phyloP scores from a whole-genome alignment of 53 echinoderm and acorn worm genomes.

The Holothuria leucospilota region DNA sequence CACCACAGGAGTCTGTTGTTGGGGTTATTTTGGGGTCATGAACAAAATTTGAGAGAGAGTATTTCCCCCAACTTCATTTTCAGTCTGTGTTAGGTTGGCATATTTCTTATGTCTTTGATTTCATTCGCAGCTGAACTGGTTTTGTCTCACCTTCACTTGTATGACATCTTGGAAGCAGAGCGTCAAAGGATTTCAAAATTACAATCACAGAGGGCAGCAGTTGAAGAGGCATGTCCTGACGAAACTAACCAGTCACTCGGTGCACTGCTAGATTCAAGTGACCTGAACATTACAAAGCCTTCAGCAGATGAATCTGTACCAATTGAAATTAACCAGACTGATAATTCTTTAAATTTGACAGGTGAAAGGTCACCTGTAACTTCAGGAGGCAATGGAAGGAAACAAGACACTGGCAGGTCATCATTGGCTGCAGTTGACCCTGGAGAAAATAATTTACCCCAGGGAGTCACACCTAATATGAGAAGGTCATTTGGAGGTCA shows the following conservation, averaged over 20 bases:
- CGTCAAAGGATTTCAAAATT: constrained; percentile 64
- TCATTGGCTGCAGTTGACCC: too few species aligned
- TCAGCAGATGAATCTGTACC: not conserved
- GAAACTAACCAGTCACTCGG: not conserved
- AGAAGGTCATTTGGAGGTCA: too few species aligned
- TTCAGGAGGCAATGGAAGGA: too few species aligned
- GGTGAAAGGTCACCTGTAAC: constrained; percentile 30
- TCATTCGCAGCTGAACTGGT: constrained; percentile 79
- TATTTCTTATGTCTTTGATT: not conserved
- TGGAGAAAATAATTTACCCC: too few species aligned
- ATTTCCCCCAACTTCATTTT: not conserved
- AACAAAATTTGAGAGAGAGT: not conserved
- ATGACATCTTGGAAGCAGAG: constrained; percentile 75
- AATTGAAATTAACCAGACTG: too few species aligned
- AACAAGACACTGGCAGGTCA: too few species aligned
- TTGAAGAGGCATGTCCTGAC: constrained; percentile 44
- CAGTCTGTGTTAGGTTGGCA: not conserved
- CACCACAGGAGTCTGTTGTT: too few species aligned
- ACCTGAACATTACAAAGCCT: not conserved
- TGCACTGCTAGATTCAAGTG: not conserved
- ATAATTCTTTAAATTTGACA: not conserved
- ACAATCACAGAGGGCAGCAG: constrained; percentile 55
- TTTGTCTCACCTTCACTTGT: constrained; percentile 80
- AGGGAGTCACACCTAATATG: too few species aligned
- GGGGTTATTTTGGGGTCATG: too few species aligned